Evolutionary conservation across 2,888 invertebrate genomes (phyloP).

Genomic region (Cremastobaeus sp.): DNA sequence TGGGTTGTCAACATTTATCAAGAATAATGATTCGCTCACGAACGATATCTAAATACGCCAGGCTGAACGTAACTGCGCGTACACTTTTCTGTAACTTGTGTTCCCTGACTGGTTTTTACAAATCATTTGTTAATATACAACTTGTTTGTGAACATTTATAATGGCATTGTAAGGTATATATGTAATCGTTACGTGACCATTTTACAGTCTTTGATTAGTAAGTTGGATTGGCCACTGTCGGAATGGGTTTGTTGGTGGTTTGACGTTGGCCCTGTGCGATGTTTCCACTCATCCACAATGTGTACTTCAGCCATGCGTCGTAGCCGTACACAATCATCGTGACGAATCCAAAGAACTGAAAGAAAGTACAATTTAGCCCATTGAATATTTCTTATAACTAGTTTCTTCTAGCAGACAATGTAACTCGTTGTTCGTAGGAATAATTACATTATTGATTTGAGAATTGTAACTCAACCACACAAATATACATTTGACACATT

Average conservation of each 20-base stretch:
- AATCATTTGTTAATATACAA: constrained; percentile 44
- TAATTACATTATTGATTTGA: too few relatives aligned
- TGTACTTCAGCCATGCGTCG: constrained; percentile 89
- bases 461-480: too few relatives aligned
- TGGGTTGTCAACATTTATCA: constrained; percentile 42
- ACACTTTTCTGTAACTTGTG: constrained; percentile 3
- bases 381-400: not conserved
- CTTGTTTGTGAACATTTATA: constrained; percentile 44
- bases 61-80: constrained; percentile 20
- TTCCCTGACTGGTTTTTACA: constrained; percentile 13
- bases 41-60: constrained; percentile 18
- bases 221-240: constrained; percentile 79
- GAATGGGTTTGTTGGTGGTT: constrained; percentile 82
- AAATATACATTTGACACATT: too few relatives aligned
- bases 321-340: constrained; percentile 88
- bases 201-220: constrained; percentile 72
- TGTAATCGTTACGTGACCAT: constrained; percentile 27
- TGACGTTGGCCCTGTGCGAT: constrained; percentile 86
- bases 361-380: not conserved
- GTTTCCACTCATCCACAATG: constrained; percentile 83
- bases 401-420: too few relatives aligned
- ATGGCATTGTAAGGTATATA: constrained; percentile 49
- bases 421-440: too few relatives aligned
- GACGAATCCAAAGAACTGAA: constrained; percentile 91
- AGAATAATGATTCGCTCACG: constrained; percentile 11